These are phyloP conservation scores for Porites divaricata DNA, from an alignment of 92 coral and sea anemone species.

Conservation along the genomic window DNA sequence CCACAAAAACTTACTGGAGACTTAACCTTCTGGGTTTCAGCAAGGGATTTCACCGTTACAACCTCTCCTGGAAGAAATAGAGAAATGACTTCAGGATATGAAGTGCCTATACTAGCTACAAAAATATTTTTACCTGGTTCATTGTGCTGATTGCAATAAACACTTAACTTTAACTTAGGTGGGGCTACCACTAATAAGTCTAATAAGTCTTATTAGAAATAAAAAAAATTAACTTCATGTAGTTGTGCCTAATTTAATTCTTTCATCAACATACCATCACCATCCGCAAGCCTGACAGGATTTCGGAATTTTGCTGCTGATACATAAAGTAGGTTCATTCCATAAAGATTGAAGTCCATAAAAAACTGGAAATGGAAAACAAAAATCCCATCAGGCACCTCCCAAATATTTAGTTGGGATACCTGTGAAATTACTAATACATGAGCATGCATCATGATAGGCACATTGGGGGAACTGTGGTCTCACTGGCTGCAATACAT, in stretches of 20 bases:
- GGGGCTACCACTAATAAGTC: too few relatives aligned
- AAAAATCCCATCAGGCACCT: too few relatives aligned
- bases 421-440: neutral
- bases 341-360: slow-evolving; percentile 96
- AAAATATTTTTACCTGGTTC: too few relatives aligned
- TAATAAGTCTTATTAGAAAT: neutral
- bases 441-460: too few relatives aligned
- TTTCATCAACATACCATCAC: slow-evolving; percentile 57
- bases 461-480: too few relatives aligned
- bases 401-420: neutral
- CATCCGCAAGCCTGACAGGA: slow-evolving; percentile 69
- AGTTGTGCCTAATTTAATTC: neutral
- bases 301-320: slow-evolving; percentile 76
- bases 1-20: slow-evolving; percentile 20
- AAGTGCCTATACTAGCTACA: neutral
- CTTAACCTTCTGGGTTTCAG: neutral
- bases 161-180: too few relatives aligned
- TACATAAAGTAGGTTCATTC: slow-evolving; percentile 92
- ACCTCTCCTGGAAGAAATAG: slow-evolving; percentile 3
- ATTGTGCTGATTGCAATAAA: neutral
- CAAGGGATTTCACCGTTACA: neutral
- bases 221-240: neutral
- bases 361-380: slow-evolving; percentile 66
- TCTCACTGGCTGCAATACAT: too few relatives aligned
- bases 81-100: neutral